Evolutionary conservation across 2,113 vertebrate species (phyloP).

Genomic region (Gavialis gangeticus): DNA sequence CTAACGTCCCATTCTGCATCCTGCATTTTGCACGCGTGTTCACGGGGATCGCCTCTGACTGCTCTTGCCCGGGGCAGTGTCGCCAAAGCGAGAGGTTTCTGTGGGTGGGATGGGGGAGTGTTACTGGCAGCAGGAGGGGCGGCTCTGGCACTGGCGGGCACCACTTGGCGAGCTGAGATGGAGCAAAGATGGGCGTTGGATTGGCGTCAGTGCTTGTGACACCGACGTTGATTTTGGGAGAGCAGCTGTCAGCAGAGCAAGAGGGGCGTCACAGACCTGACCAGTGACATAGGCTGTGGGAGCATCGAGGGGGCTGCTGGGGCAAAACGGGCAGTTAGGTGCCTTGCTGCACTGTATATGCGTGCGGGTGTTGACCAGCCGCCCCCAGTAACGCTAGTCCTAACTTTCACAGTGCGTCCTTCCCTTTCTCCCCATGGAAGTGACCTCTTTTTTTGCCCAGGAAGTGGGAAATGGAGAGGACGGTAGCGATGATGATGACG

Average conservation of each 20-base stretch:
- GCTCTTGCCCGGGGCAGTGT: no score
- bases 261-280: fast-evolving
- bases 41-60: no score
- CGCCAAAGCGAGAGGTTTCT: no score
- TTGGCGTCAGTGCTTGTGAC: background rate
- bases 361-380: no score
- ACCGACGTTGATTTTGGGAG: background rate
- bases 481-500: conserved; percentile 67
- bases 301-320: fast-evolving
- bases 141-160: background rate
- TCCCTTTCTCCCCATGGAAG: fast-evolving
- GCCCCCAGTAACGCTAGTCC: no score
- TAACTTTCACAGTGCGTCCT: fast-evolving
- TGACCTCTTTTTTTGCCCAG: background rate
- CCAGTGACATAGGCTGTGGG: background rate
- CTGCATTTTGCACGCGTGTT: no score
- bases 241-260: fast-evolving
- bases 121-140: background rate
- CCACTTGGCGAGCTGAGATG: background rate
- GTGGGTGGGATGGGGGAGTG: no score
- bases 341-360: no score
- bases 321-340: background rate
- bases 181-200: background rate
- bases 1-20: no score
- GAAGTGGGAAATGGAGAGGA: conserved; percentile 37